Base-by-base conservation (phyloP, 2,888 invertebrate species). In the Eupeodes latifasciatus region DNA sequence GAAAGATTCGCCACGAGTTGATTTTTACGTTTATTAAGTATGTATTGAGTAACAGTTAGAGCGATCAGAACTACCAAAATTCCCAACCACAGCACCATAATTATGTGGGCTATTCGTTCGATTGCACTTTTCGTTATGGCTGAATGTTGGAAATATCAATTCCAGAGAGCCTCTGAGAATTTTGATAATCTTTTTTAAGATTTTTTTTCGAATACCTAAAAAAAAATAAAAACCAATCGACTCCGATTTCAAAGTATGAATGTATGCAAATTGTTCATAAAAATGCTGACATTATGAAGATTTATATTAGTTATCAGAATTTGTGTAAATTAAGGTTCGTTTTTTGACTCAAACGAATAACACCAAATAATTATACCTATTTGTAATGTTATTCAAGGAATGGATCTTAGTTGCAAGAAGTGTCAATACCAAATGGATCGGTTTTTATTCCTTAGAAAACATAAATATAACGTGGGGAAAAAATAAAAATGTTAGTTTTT, bases 1-100 rank as follows among this genome's bases (percentile, higher is more conserved):
- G 11, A 10, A 1, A 85, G n/a, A 36, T 85, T 72, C 4, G 72
- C 51, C n/a, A 66, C 62, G 16, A 85, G 66, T 1, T 77, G 12
- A 74, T 74, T 85, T 67, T 62, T 72, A 36, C 72, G 72, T 61
- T 62, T 81, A 34, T 62, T 81, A 11, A 53, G 44, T 7, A 81
- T 64, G 7, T 76, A 78, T 61, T 84, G 61, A 2, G 4, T 11
- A 47, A 49, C 40, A 47, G 61, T 16, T 53, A 85, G 51, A 16
- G 14, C n/a, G 12, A 36, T 19, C 14, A 81, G 34, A 61, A 81
- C 11, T 7, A 7, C 59, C 9, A 81, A 64, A 47, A 77, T 51
- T 19, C 53, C 71, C 71, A 59, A 57, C 72, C 57, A 72, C 57
- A 59, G 27, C 72, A 59, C 59, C 59, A 72, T 27, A 27, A 27